Evolutionary conservation across 2,113 vertebrate species (phyloP).

Genomic region (Thryonomys swinderianus): DNA sequence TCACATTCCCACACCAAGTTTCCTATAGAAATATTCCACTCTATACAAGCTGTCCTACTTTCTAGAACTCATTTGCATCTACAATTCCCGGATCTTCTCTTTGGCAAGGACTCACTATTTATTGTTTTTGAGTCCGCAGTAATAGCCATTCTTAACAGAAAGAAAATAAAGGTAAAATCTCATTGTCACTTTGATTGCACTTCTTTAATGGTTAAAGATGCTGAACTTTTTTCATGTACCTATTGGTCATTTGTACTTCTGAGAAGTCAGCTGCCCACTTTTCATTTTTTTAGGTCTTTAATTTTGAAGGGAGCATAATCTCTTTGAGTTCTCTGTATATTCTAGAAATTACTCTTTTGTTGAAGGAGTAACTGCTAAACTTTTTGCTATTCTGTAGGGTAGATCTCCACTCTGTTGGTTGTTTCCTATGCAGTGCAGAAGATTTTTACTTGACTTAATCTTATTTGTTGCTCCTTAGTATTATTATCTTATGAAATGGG

Average conservation of each 20-base stretch:
- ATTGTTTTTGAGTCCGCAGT: not conserved
- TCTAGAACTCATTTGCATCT: too few relatives aligned
- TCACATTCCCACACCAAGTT: too few relatives aligned
- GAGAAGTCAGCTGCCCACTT: not conserved
- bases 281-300: not conserved
- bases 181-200: not conserved
- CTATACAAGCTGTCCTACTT: too few relatives aligned
- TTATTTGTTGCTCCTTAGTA: not conserved
- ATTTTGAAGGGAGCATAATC: not conserved
- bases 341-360: not conserved
- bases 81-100: too few relatives aligned
- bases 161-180: not conserved
- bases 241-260: not conserved
- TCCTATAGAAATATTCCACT: too few relatives aligned
- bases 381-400: not conserved
- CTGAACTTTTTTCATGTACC: not conserved
- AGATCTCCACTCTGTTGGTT: not conserved
- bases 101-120: not conserved
- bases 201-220: not conserved
- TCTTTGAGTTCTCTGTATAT: not conserved
- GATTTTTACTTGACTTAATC: not conserved
- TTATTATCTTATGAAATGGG: not conserved
- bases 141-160: not conserved
- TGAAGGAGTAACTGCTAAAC: not conserved
- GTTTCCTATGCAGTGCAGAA: not conserved